Evolutionary conservation across 2,113 vertebrate species (phyloP).

Genomic region (Cebus imitator): DNA sequence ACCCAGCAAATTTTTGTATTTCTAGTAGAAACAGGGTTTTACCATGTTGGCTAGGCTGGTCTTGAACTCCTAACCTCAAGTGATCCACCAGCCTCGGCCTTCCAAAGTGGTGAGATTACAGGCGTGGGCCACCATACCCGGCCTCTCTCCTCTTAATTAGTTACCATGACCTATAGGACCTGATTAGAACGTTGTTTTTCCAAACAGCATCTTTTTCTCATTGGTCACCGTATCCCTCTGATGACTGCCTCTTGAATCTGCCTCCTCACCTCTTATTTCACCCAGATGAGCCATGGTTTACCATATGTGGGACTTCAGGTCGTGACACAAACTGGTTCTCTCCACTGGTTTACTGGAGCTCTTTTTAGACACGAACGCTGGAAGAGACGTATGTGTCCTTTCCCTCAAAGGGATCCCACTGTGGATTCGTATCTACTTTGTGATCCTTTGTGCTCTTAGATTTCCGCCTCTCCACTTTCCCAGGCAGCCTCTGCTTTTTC

Average conservation of each 20-base stretch:
- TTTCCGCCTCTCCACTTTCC: not conserved
- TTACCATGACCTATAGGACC: not conserved
- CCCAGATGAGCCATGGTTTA: not conserved
- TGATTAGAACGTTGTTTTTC: not conserved
- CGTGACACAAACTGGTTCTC: not conserved
- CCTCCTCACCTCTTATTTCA: not conserved
- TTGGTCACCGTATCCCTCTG: not conserved
- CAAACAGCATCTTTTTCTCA: not conserved
- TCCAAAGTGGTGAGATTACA: too few species aligned
- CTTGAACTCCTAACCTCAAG: too few species aligned
- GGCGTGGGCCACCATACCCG: too few species aligned
- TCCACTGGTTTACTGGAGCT: not conserved
- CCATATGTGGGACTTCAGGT: not conserved
- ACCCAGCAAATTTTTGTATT: too few species aligned
- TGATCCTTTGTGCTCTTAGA: not conserved
- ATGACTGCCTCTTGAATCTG: not conserved
- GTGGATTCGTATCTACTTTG: not conserved
- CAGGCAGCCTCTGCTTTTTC: not conserved
- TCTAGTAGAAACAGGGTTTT: too few species aligned
- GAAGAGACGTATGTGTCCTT: not conserved
- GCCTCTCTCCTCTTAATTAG: conserved; percentile 8
- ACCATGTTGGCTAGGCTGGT: too few species aligned
- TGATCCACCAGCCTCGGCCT: too few species aligned
- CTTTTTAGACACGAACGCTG: not conserved
- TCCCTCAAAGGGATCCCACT: not conserved